Evolutionary conservation across 2,888 invertebrate genomes (phyloP).

Genomic region (Plebejus argus): DNA sequence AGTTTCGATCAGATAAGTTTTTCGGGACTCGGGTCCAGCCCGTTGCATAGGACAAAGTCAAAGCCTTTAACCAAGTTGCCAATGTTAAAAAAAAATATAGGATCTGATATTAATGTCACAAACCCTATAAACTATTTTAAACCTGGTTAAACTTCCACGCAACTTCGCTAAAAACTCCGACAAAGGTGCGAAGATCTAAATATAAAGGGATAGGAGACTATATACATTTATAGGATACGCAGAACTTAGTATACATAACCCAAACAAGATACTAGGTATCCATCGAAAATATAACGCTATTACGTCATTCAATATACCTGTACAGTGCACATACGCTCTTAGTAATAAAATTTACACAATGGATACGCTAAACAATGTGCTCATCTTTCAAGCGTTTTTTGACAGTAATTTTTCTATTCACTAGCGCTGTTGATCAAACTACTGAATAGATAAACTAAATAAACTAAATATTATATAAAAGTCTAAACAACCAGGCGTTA

Average conservation of each 20-base stretch:
- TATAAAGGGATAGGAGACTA: not conserved
- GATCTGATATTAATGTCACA: not conserved
- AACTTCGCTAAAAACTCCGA: not conserved
- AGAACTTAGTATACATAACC: not conserved
- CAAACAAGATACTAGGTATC: not conserved
- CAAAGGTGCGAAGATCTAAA: not conserved
- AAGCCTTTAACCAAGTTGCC: not conserved
- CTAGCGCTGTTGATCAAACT: no score
- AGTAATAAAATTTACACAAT: not conserved
- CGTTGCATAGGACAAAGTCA: not conserved
- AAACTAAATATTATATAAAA: no score
- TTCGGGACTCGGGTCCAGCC: conserved; percentile 20
- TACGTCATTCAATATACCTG: not conserved
- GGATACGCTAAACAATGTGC: not conserved
- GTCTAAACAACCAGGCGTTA: no score
- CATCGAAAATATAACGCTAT: not conserved
- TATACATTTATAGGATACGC: not conserved
- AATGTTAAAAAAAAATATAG: not conserved
- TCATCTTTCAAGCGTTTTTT: no score
- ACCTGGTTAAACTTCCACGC: not conserved
- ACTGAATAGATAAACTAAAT: no score
- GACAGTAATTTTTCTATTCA: no score
- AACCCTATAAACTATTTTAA: no score
- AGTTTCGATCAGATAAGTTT: not conserved
- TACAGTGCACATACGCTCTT: not conserved